Conservation (phyloP, 2,797 vertebrate species). For the Botia almorhae region DNA sequence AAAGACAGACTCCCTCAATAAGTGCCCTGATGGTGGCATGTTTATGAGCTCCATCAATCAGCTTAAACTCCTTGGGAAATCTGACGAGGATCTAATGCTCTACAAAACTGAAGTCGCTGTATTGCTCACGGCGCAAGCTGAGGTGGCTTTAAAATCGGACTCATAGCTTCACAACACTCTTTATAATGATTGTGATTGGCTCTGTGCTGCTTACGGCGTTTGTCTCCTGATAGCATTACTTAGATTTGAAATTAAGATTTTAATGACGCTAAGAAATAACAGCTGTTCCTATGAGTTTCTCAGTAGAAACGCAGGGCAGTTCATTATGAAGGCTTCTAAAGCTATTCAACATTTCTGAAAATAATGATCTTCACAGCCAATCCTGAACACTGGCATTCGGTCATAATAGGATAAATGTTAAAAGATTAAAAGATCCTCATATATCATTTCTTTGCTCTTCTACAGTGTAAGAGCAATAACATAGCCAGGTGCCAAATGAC, state of each 20-base stretch:
- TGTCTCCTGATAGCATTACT: constrained; percentile 25
- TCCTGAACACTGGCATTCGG: neutral
- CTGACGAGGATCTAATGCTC: constrained; percentile 45
- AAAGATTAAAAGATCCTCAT: neutral
- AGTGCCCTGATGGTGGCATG: constrained; percentile 71
- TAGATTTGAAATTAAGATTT: constrained; percentile 42
- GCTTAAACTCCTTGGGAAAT: neutral
- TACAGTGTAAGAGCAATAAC: neutral
- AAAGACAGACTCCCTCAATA: constrained; percentile 65
- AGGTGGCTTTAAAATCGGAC: constrained; percentile 16
- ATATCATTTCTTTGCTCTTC: neutral
- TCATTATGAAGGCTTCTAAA: constrained; percentile 19
- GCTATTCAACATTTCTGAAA: constrained; percentile 1
- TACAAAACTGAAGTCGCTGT: constrained; percentile 10
- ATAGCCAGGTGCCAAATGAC: constrained; percentile 7
- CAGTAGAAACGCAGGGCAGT: neutral
- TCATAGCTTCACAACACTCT: constrained; percentile 31
- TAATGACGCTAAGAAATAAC: constrained; percentile 18
- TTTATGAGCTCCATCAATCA: constrained; percentile 31
- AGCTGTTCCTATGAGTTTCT: constrained; percentile 9
- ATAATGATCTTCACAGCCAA: constrained; percentile 19
- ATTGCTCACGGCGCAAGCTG: constrained; percentile 50
- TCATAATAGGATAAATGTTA: constrained; percentile 13
- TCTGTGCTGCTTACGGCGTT: constrained; percentile 8
- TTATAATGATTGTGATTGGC: constrained; percentile 7